Conservation (phyloP, 2,888 invertebrate genomes). For the Eristalinus aeneus region DNA sequence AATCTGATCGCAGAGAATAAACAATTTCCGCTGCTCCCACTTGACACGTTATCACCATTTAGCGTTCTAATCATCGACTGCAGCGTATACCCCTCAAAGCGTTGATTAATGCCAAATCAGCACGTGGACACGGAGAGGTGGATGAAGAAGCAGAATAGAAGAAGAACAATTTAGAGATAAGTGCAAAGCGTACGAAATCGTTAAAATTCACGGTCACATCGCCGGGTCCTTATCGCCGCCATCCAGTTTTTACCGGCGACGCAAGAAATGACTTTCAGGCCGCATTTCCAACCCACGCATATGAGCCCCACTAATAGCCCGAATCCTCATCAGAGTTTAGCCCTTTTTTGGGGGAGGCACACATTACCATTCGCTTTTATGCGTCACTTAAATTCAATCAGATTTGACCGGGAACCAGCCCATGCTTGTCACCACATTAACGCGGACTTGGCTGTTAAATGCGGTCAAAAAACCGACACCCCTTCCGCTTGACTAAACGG, state of each 20-base stretch:
- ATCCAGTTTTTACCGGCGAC: background rate
- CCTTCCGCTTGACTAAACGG: background rate
- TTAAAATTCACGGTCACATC: background rate
- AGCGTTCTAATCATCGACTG: background rate
- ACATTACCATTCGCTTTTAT: constrained; percentile 11
- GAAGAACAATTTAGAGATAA: background rate
- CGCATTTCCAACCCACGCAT: too few species aligned
- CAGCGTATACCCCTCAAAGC: background rate
- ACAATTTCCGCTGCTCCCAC: background rate
- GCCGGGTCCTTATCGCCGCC: background rate
- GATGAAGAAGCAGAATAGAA: background rate
- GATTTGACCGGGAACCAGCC: constrained; percentile 6
- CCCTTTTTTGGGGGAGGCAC: background rate
- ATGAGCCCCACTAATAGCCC: background rate
- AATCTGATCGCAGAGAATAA: background rate
- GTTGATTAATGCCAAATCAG: background rate
- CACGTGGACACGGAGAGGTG: background rate
- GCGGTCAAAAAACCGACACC: background rate
- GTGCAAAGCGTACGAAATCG: background rate
- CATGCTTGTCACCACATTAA: constrained; percentile 24
- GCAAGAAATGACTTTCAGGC: background rate
- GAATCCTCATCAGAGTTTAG: background rate
- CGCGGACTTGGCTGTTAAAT: background rate
- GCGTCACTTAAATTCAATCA: constrained; percentile 25
- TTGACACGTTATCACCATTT: background rate